These are phyloP conservation scores for Sparidentex hasta DNA, from an alignment of 2,797 vertebrate genomes.

Conservation along the genomic window DNA sequence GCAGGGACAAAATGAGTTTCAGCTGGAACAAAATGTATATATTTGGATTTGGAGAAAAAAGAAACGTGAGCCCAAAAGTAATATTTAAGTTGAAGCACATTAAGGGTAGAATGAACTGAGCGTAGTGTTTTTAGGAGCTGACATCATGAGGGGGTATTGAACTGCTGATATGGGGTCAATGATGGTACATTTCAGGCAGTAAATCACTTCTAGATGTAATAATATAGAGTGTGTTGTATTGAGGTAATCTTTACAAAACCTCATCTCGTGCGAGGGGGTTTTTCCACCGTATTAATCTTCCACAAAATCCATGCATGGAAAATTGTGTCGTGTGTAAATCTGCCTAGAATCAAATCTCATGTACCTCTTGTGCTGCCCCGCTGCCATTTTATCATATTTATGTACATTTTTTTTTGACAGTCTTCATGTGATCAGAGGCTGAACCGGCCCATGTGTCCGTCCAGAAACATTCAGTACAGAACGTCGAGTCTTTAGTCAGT, in stretches of 20 bases:
- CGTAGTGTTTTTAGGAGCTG: not conserved
- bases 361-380: not conserved
- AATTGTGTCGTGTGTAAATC: constrained; percentile 29
- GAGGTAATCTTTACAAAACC: constrained; percentile 37
- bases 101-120: not conserved
- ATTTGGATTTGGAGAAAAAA: not conserved
- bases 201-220: constrained; percentile 7
- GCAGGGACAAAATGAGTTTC: not conserved
- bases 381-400: not conserved
- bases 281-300: constrained; percentile 26
- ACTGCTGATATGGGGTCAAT: not conserved
- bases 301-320: constrained; percentile 26
- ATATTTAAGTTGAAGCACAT: not conserved
- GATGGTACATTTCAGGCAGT: not conserved
- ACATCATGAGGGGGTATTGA: not conserved
- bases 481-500: no score
- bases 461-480: not conserved
- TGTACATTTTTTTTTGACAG: not conserved
- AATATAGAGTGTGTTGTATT: not conserved
- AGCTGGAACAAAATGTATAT: not conserved
- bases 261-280: not conserved
- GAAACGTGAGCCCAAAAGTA: not conserved
- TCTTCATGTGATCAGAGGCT: not conserved
- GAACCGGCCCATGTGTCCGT: not conserved
- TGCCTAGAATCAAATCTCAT: constrained; percentile 21